Evolutionary conservation across 1,140 invertebrate genomes (phyloP).

Genomic region (Heliothis subflexa): DNA sequence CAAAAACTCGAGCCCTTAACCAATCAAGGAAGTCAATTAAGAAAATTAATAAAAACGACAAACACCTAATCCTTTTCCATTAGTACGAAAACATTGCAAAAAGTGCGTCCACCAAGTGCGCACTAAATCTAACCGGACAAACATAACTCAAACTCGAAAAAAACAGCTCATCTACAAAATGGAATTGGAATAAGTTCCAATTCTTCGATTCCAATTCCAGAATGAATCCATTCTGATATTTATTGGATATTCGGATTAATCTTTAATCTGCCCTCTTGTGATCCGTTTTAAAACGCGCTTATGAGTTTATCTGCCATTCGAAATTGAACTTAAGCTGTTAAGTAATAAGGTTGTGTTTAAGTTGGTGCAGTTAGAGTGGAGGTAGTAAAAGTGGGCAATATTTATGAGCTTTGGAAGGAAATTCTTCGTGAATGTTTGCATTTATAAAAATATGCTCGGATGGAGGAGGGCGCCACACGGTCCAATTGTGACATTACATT

Average conservation of each 20-base stretch:
- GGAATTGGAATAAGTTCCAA: slow-evolving; percentile 80
- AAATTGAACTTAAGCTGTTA: slow-evolving; percentile 57
- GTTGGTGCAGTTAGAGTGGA: slow-evolving; percentile 46
- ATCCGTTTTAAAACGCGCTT: slow-evolving; percentile 78
- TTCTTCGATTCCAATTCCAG: slow-evolving; percentile 83
- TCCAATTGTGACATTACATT: slow-evolving; percentile 40
- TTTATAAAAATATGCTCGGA: slow-evolving; percentile 86
- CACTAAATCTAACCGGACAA: slow-evolving; percentile 52
- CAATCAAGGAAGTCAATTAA: slow-evolving; percentile 31
- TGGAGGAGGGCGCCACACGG: slow-evolving; percentile 73
- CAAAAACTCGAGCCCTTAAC: slow-evolving; percentile 2
- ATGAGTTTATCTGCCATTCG: slow-evolving; percentile 57
- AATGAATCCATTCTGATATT: slow-evolving; percentile 81
- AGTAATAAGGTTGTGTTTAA: slow-evolving; percentile 58
- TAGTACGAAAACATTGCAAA: slow-evolving; percentile 17
- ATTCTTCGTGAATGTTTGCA: slow-evolving; percentile 86
- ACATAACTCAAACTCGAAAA: slow-evolving; percentile 71
- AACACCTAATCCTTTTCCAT: slow-evolving; percentile 46
- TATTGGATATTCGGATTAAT: slow-evolving; percentile 84
- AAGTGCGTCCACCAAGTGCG: slow-evolving; percentile 47
- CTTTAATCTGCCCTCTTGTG: slow-evolving; percentile 76
- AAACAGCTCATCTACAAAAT: slow-evolving; percentile 83
- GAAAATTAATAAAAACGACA: slow-evolving; percentile 37
- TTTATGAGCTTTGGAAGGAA: slow-evolving; percentile 85
- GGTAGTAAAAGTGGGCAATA: slow-evolving; percentile 82